Evolutionary conservation across 1,140 invertebrate species (phyloP).

Genomic region (Hylyphantes graminicola): DNA sequence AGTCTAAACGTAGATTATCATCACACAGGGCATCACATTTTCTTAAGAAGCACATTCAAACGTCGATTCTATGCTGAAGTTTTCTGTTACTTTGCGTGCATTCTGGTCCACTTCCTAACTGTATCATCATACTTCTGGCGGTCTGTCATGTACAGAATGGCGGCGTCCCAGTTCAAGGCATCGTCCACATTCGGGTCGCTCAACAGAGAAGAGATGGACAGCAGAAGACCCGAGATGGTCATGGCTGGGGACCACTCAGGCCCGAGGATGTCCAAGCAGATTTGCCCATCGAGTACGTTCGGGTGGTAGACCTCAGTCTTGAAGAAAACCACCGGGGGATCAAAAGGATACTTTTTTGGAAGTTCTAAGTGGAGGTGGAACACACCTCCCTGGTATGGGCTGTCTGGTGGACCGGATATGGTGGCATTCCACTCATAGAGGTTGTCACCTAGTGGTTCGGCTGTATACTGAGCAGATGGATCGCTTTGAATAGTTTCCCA

Average conservation of each 20-base stretch:
- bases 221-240: neutral
- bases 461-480: neutral
- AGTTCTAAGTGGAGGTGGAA: neutral
- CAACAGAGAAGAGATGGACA: neutral
- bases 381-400: neutral
- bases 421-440: neutral
- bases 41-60: too few relatives aligned
- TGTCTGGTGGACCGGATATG: neutral
- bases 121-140: neutral
- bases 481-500: neutral
- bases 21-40: too few relatives aligned
- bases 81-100: neutral
- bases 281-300: too few relatives aligned
- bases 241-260: neutral
- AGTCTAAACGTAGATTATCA: too few relatives aligned
- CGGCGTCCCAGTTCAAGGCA: neutral
- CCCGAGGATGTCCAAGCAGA: neutral
- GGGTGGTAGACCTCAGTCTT: too few relatives aligned
- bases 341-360: neutral
- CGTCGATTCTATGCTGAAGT: neutral
- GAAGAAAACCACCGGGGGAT: too few relatives aligned
- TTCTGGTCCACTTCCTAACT: neutral
- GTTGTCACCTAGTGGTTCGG: neutral
- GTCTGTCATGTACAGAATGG: neutral
- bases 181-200: neutral